Evolutionary conservation across 2,888 invertebrate genomes (phyloP), one percentile per base, ranked within the genome.

Genomic region (Polydrusus tereticollis): DNA sequence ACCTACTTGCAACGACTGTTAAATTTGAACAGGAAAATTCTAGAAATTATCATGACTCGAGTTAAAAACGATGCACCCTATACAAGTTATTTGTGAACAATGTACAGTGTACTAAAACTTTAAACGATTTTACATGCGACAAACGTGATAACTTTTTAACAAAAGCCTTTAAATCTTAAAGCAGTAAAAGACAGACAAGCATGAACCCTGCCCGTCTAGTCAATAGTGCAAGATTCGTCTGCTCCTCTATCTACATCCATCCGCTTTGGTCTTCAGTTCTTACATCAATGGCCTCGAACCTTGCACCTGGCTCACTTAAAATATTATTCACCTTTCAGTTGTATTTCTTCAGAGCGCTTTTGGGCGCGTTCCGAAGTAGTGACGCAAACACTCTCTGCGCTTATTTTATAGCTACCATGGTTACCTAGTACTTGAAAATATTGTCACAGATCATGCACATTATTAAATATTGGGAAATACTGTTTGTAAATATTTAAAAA

Each of bases 241-340:
- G 62, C 29, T 29, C 20, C 16, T 66, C 58, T 41, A 26, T 67
- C 58, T n/a, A n/a, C 16, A 23, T 47, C 36, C 57, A 59, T 45
- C 67, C 26, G 67, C 47, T 57, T 29, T 18, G 33, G 38, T 21
- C 55, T 52, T 60, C 29, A 50, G 21, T 57, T 47, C 26, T 63
- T 58, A 63, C 63, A 43, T 69, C 63, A 33, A 57, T 58, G 69
- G 69, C 69, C 69, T 63, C 63, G 63, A 69, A 69, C 63, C 69
- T 69, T 63, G 69, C 69, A 69, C 69, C 69, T 69, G 69, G 63
- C 58, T 57, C 62, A 41, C 52, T 69, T 62, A 20, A 43, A 45
- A 67, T 58, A 45, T 55, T 55, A 29, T 55, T 29, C 29, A 55
- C 52, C 29, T 55, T 55, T 50, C 12, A 7, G 18, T 45, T 45